These are phyloP conservation scores for Lycocorax pyrrhopterus DNA, from an alignment of 2,113 vertebrate species.

Conservation along the genomic window DNA sequence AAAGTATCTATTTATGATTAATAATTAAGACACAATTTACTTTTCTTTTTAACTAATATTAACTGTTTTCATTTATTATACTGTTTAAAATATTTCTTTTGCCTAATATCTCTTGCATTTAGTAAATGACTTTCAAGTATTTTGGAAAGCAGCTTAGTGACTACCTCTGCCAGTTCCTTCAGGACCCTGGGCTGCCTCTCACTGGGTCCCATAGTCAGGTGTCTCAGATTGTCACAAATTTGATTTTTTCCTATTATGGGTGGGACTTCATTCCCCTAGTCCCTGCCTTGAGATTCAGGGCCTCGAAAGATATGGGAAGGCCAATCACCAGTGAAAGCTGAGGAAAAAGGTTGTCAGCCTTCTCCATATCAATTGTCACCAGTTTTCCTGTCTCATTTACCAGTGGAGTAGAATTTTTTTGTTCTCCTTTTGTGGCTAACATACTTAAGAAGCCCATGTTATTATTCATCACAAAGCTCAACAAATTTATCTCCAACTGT, in stretches of 20 bases:
- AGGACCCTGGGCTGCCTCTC: not conserved
- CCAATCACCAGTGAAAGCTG: not conserved
- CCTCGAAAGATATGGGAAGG: not conserved
- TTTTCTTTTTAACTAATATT: constrained; percentile 13
- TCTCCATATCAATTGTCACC: not conserved
- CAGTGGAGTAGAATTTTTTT: not conserved
- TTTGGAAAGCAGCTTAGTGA: not conserved
- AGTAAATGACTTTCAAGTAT: not conserved
- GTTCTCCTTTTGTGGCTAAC: not conserved
- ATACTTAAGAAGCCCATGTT: not conserved
- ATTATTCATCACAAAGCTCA: not conserved
- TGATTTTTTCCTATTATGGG: accelerated
- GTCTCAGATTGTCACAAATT: not conserved
- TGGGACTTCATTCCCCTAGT: not conserved
- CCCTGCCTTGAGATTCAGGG: not conserved
- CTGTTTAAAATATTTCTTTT: not conserved
- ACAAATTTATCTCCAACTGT: not conserved
- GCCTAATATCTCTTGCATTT: not conserved
- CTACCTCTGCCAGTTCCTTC: not conserved
- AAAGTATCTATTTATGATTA: constrained; percentile 38
- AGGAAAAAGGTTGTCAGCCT: not conserved
- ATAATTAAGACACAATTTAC: constrained; percentile 34
- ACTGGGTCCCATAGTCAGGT: not conserved
- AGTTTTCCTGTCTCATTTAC: not conserved
- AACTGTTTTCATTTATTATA: constrained; percentile 1